phyloP scores from a whole-genome alignment of 2,888 invertebrate species.

The Heliconius erato region DNA sequence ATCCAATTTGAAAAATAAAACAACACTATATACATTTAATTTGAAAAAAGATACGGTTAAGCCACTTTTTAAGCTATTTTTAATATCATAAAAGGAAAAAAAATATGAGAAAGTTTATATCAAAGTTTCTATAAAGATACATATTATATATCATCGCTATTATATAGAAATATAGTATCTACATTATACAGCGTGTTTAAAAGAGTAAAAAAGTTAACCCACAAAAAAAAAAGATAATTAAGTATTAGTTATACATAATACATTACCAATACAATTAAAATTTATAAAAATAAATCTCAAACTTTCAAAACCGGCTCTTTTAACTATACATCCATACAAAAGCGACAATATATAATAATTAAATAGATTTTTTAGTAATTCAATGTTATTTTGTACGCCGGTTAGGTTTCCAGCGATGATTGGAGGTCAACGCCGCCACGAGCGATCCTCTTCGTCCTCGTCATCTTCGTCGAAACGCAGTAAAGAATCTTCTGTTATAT shows the following conservation, averaged over 20 bases:
- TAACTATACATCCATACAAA: neutral
- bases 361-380: neutral
- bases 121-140: neutral
- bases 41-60: neutral
- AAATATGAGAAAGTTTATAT: neutral
- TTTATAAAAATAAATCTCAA: neutral
- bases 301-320: neutral
- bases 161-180: neutral
- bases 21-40: neutral
- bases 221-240: neutral
- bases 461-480: slow-evolving; percentile 96
- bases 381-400: slow-evolving; percentile 19
- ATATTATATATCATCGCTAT: neutral
- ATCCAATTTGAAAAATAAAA: neutral
- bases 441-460: slow-evolving; percentile 94
- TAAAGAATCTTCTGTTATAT: slow-evolving; percentile 86
- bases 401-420: slow-evolving; percentile 34
- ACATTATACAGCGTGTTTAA: slow-evolving; percentile 1
- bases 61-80: neutral
- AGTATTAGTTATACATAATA: neutral
- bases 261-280: neutral
- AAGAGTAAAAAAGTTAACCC: neutral
- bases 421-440: slow-evolving; percentile 93
- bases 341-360: neutral
- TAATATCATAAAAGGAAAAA: neutral